Evolutionary conservation across 2,888 invertebrate genomes (phyloP), one percentile per base, ranked within the genome.

Genomic region (Thereva unica): DNA sequence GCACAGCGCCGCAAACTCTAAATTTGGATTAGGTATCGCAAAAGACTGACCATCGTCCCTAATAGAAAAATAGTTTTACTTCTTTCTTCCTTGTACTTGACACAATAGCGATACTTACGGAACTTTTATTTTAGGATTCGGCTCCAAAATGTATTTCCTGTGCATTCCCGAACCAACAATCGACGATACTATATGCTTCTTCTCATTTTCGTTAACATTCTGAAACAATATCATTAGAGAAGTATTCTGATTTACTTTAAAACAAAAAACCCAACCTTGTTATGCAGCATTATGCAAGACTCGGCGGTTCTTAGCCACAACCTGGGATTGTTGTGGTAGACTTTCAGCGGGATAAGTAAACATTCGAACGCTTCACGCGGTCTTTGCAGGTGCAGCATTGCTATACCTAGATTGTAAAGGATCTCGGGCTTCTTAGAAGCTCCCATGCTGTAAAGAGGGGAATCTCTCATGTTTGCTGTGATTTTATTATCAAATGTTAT

Each of bases 271-370:
- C 74, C 75, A 74, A 84, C 84, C 75, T 80, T 79, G 77, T 85
- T 85, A 71, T 84, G 81, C n/a, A 81, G 78, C 80, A 83, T 87
- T 52, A 95, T 91, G 78, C 95, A 95, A 76, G 96, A 95, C 80
- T 97, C 97, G 0, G 97, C 95, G 74, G 97, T 83, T 73, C 97
- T 85, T 67, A 95, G 83, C 97, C 97, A 98, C 47, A 97, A 84
- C 66, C 92, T 84, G 4, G 96, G 92, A 80, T 95, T 96, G 73
- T 90, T 89, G 69, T 92, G 93, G 75, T 91, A 93, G 67, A 91
- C 87, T 71, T 93, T 88, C 0, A 93, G 88, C 3, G 92, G 92
- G 78, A 94, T 90, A 9, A 93, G 87, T 50, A 97, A 86, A 78
- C 93, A 95, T 76, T 95, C 94, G 80, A 97, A 97, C 0, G 97